Conservation (phyloP, 2,888 invertebrate genomes). For the Malacosoma neustria region DNA sequence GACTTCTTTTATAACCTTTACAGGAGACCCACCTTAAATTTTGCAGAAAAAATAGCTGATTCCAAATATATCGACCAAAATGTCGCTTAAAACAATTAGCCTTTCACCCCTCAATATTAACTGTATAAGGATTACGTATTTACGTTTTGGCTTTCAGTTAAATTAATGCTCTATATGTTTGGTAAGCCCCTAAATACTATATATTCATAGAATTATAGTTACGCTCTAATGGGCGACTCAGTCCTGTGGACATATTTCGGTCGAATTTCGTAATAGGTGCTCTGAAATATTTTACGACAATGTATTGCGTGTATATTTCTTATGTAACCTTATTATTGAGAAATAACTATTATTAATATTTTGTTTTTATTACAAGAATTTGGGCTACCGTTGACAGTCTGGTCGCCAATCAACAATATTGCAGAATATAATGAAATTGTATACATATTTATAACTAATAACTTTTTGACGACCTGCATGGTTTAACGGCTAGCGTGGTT, state of each 20-base stretch:
- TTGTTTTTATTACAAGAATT: slow-evolving; percentile 1
- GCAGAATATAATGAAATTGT: too few species aligned
- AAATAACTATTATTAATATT: slow-evolving; percentile 22
- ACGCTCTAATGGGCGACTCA: slow-evolving; percentile 40
- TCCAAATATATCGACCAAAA: too few species aligned
- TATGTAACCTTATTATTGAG: neutral
- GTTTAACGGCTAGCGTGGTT: too few species aligned
- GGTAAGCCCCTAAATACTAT: slow-evolving; percentile 11
- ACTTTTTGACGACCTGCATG: too few species aligned
- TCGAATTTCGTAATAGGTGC: slow-evolving; percentile 40
- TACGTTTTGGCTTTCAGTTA: neutral
- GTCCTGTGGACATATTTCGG: slow-evolving; percentile 44
- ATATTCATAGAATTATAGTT: slow-evolving; percentile 29
- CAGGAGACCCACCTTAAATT: too few species aligned
- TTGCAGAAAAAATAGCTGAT: too few species aligned
- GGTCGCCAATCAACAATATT: too few species aligned
- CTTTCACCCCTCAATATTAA: too few species aligned
- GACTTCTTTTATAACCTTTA: too few species aligned
- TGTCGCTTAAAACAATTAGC: too few species aligned
- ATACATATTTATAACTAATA: too few species aligned
- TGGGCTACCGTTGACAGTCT: neutral
- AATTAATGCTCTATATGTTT: slow-evolving; percentile 7
- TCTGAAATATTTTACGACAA: neutral
- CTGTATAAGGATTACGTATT: neutral
- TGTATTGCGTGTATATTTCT: neutral